Evolutionary conservation across 2,888 invertebrate species (phyloP).

Genomic region (Drosophila maculinotata): DNA sequence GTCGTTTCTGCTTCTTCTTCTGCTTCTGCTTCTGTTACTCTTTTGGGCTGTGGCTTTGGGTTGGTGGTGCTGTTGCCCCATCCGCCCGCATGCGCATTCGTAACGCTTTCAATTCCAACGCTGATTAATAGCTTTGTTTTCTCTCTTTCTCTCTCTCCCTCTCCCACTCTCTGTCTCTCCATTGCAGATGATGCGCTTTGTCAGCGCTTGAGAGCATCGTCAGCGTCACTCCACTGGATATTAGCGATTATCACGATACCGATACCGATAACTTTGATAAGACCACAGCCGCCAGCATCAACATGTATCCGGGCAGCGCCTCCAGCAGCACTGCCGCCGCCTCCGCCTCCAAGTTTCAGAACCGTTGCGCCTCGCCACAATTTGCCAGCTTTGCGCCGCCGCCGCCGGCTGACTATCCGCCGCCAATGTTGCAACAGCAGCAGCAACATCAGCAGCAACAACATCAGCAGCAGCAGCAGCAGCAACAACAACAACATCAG

Average conservation of each 20-base stretch:
- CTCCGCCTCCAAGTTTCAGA: constrained; percentile 81
- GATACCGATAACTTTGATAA: neutral
- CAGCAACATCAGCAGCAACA: constrained; percentile 83
- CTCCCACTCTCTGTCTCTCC: constrained; percentile 5
- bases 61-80: constrained; percentile 7
- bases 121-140: constrained; percentile 74
- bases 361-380: constrained; percentile 85
- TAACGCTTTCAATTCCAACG: constrained; percentile 56
- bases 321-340: constrained; percentile 51
- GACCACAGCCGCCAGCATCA: constrained; percentile 7
- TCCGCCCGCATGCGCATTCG: constrained; percentile 55
- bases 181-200: constrained; percentile 67
- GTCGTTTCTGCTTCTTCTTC: constrained; percentile 28
- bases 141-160: constrained; percentile 5
- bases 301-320: constrained; percentile 82
- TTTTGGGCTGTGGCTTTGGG: constrained; percentile 1
- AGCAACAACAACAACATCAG: constrained; percentile 49
- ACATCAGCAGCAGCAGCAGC: constrained; percentile 81
- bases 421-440: constrained; percentile 35
- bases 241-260: constrained; percentile 5
- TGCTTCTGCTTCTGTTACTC: constrained; percentile 14
- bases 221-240: constrained; percentile 14
- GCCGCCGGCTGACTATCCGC: constrained; percentile 90
- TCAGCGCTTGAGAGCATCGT: constrained; percentile 31
- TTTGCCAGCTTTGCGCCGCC: constrained; percentile 89